These are phyloP conservation scores for Zaprionus taronus DNA, from an alignment of 1,140 invertebrate genomes.

Conservation along the genomic window DNA sequence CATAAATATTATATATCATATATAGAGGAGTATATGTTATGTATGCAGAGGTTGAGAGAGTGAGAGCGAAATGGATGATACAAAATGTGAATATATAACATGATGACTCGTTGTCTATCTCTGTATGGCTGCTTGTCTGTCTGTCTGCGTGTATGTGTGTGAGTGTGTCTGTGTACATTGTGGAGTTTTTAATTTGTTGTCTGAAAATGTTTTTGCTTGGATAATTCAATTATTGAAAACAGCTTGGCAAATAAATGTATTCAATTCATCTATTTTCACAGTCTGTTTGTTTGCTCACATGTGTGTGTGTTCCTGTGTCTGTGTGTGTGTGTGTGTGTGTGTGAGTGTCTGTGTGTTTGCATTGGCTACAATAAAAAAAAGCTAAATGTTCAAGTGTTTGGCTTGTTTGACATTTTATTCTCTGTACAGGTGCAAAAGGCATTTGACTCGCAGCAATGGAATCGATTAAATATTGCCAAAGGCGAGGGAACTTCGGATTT, in stretches of 20 bases:
- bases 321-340: constrained; percentile 35
- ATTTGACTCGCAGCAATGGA: constrained; percentile 54
- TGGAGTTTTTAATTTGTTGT: constrained; percentile 31
- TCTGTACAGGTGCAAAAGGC: constrained; percentile 56
- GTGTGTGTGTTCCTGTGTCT: constrained; percentile 30
- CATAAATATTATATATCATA: constrained; percentile 51
- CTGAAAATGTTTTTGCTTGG: constrained; percentile 42
- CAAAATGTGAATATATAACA: constrained; percentile 14
- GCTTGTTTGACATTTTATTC: constrained; percentile 22
- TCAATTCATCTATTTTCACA: constrained; percentile 36
- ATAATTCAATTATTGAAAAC: constrained; percentile 54
- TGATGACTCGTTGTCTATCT: constrained; percentile 13
- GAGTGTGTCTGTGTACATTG: constrained; percentile 24
- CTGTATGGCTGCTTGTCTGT: constrained; percentile 28
- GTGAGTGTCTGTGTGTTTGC: constrained; percentile 24
- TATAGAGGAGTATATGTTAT: constrained; percentile 26
- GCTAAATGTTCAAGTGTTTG: constrained; percentile 26
- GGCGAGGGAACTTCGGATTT: constrained; percentile 4
- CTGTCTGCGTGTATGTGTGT: constrained; percentile 7
- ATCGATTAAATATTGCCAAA: constrained; percentile 10
- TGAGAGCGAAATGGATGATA: constrained; percentile 36
- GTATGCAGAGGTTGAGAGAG: constrained; percentile 31
- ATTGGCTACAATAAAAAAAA: constrained; percentile 44
- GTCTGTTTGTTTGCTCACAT: constrained; percentile 3
- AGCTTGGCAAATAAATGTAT: constrained; percentile 46